Conservation (phyloP, 2,797 vertebrate genomes). For the Saguinus oedipus region DNA sequence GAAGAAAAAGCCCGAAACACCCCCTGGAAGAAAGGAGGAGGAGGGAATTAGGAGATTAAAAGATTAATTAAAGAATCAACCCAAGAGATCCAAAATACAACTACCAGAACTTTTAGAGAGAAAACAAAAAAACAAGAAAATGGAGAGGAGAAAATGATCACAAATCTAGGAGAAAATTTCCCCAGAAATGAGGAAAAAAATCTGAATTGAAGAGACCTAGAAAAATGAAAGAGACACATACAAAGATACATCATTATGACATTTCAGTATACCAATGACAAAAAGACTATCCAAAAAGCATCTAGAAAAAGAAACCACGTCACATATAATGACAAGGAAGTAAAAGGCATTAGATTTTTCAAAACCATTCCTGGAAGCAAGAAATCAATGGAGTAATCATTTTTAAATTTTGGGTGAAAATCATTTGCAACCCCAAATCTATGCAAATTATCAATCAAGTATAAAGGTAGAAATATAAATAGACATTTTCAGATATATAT, state of each 20-base stretch:
- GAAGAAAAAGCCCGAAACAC: neutral
- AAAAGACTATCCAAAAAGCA: neutral
- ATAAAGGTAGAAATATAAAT: neutral
- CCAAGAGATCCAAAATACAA: neutral
- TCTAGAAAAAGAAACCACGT: neutral
- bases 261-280: neutral
- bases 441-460: neutral
- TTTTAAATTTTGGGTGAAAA: conserved; percentile 14
- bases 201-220: neutral
- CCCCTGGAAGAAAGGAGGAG: neutral
- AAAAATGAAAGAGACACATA: conserved; percentile 4
- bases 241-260: neutral
- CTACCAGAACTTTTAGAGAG: neutral
- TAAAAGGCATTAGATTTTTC: neutral
- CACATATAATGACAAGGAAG: neutral
- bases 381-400: neutral
- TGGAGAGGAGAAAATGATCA: neutral
- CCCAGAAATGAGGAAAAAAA: neutral
- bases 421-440: neutral
- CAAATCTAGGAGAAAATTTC: neutral
- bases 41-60: neutral
- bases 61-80: neutral
- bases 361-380: neutral
- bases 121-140: neutral
- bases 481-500: neutral